Conservation (phyloP, 2,797 vertebrate genomes). For the Ispidina lecontei region DNA sequence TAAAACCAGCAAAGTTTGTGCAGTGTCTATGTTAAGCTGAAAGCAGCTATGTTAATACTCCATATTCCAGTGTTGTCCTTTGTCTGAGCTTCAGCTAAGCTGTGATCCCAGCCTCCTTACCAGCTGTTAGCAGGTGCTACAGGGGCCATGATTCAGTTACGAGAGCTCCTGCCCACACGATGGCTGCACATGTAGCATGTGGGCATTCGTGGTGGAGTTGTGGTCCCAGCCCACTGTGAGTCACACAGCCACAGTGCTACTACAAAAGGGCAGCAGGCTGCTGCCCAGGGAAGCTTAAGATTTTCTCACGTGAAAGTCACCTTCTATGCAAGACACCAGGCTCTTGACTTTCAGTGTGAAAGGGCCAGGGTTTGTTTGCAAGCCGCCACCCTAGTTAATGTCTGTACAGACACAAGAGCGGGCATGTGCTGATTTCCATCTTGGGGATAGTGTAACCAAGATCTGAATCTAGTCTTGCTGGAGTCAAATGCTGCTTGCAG, state of each 20-base stretch:
- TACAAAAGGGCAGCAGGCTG: rapidly evolving
- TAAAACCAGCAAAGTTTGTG: background rate
- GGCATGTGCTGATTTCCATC: background rate
- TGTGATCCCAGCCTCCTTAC: background rate
- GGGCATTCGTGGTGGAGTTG: rapidly evolving
- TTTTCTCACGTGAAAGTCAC: background rate
- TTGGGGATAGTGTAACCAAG: rapidly evolving
- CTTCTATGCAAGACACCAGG: background rate
- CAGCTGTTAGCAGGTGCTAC: background rate
- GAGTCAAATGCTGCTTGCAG: background rate
- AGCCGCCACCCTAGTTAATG: background rate
- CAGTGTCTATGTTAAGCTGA: background rate
- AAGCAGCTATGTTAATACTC: background rate
- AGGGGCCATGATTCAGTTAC: rapidly evolving
- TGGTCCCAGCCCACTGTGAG: rapidly evolving
- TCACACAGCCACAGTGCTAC: background rate
- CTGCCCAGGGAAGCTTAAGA: background rate
- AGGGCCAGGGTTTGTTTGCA: background rate
- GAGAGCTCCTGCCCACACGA: rapidly evolving
- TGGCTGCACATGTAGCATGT: rapidly evolving
- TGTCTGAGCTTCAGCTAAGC: background rate
- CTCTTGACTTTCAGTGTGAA: background rate
- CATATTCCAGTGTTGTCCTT: background rate
- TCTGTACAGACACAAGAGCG: background rate
- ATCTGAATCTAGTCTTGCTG: background rate